A percentile compares a stretch with the other conserved stretches of the same genome.
phyloP scores from a whole-genome alignment of 2,888 invertebrate genomes.

The Megaustenia siamemsis region DNA sequence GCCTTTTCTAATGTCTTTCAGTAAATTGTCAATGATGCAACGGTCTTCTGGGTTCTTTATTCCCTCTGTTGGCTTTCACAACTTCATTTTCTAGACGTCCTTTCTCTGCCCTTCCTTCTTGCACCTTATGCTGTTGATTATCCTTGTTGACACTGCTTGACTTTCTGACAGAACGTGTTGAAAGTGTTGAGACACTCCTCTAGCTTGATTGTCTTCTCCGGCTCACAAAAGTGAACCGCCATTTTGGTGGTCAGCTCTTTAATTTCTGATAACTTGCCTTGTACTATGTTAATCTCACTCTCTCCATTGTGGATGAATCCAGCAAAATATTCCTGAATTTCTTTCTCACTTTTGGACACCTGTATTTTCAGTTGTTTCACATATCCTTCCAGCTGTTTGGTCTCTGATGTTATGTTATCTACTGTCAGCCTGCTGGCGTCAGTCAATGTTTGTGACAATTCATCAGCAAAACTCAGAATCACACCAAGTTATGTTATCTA shows the following conservation, averaged over 20 bases:
- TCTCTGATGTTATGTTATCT: conserved; percentile 93
- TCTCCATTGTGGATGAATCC: conserved; percentile 85
- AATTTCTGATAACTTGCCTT: conserved; percentile 90
- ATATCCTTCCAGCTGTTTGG: conserved; percentile 88
- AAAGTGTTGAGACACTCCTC: conserved; percentile 96
- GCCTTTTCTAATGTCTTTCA: conserved; percentile 73
- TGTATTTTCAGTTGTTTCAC: conserved; percentile 90
- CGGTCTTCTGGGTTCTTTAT: conserved; percentile 66
- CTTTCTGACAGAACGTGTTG: conserved; percentile 88
- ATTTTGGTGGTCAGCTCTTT: conserved; percentile 89
- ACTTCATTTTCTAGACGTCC: conserved; percentile 87
- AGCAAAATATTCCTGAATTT: conserved; percentile 92
- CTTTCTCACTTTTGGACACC: conserved; percentile 88
- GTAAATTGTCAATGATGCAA: conserved; percentile 75
- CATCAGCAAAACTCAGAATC: too few species aligned
- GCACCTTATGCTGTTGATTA: conserved; percentile 89
- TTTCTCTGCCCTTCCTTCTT: conserved; percentile 92
- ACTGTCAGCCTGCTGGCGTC: conserved; percentile 92
- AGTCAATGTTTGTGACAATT: too few species aligned
- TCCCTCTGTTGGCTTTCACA: conserved; percentile 64
- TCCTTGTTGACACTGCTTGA: conserved; percentile 83
- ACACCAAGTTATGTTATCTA: too few species aligned
- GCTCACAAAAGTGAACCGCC: conserved; percentile 96
- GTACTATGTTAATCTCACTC: conserved; percentile 78
- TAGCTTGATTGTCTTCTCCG: conserved; percentile 91